Evolutionary conservation across 2,888 invertebrate species (phyloP), one percentile per base, ranked within the genome.

Genomic region (Oscheius sp.): DNA sequence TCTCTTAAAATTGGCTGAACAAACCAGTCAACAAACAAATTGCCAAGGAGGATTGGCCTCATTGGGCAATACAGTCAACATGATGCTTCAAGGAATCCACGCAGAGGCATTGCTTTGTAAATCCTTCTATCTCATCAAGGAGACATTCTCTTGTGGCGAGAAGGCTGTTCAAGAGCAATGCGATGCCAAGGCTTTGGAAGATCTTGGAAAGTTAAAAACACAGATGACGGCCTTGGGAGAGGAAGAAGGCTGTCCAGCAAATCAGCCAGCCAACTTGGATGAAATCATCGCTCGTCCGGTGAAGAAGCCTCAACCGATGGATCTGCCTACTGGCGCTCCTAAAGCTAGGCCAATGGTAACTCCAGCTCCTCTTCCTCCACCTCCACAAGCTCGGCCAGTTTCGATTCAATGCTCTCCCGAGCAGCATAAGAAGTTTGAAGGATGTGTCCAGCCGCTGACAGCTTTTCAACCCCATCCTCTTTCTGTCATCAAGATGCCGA

Each of bases 81-180:
- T 77, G 72, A 84, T 84, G 84, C 65, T 84, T 8, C 57, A 80
- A 68, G 84, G 84, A 34, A 78, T 85, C 20, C 84, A 84, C 57
- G 82, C 82, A 29, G 83, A 84, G 42, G 84, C 84, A 20, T 75
- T 84, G 17, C 72, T 85, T 27, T 85, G 85, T 73, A 85, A 85
- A 57, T 74, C 81, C 2, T 85, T 85, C 77, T 85, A 85, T 68
- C 71, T 80, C 4, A 80, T 85, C 31, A 67, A 82, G 20, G 72
- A 81, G 25, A 79, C 81, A 0, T 85, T 85, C 77, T 63, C 73
- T 6, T 85, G 85, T 64, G 84, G 83, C 23, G 79, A 83, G 61
- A 58, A 45, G 4, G 70, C 79, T 34, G 79, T 83, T 8, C 67
- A 74, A 50, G 58, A 70, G 27, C 71, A 75, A 5, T 85, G 85